Conservation (phyloP, 2,888 invertebrate genomes). For the Folsomia candida region DNA sequence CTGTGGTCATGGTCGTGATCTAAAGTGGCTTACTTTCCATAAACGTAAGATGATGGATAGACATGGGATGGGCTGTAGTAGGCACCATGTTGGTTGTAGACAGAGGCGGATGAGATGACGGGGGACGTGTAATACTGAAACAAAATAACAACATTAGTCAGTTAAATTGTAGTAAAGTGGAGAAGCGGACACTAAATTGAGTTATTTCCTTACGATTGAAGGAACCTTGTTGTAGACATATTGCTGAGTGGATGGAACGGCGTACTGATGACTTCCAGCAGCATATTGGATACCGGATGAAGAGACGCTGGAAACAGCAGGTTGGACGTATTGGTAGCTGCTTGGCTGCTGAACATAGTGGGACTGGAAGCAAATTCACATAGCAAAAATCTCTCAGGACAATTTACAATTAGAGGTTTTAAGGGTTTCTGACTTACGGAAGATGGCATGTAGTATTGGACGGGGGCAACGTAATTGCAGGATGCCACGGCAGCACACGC, state of each 20-base stretch:
- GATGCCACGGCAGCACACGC: conserved; percentile 25
- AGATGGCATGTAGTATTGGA: conserved; percentile 7
- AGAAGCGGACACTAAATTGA: too few species aligned
- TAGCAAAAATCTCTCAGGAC: too few species aligned
- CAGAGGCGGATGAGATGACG: background rate
- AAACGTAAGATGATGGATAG: background rate
- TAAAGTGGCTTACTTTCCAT: background rate
- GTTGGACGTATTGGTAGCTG: conserved; percentile 25
- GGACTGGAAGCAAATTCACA: too few species aligned
- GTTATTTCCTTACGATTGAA: background rate
- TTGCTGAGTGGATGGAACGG: conserved; percentile 3
- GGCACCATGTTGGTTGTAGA: background rate
- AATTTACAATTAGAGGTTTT: background rate
- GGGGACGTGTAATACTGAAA: background rate
- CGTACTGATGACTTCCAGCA: conserved; percentile 18
- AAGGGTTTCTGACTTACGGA: background rate
- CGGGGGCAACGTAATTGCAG: conserved; percentile 13
- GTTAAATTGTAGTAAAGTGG: too few species aligned
- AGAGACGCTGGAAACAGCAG: background rate
- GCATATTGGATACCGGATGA: background rate
- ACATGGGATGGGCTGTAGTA: background rate
- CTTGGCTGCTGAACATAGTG: background rate
- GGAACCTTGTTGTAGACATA: background rate
- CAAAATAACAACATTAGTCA: too few species aligned
- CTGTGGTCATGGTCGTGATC: too few species aligned